Evolutionary conservation across 1,140 invertebrate species (phyloP), one percentile per base, ranked within the genome.

Genomic region (Nasonia vitripennis): DNA sequence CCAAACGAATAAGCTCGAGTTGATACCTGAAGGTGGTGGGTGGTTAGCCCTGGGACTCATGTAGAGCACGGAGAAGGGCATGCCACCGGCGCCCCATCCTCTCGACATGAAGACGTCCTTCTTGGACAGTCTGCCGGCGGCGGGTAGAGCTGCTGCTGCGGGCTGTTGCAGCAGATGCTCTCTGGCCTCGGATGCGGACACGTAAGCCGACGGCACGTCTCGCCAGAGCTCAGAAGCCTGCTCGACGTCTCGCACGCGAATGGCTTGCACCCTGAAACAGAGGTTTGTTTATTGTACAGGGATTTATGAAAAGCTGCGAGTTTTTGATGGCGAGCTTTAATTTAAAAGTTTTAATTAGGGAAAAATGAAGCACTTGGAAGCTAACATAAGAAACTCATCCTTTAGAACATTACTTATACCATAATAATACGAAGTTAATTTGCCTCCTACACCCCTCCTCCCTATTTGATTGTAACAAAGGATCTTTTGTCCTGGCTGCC

Each of bases 51-150:
- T 67, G 11, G 85, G 85, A 48, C 68, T 86, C 85, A 86, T 86
- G 80, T 94, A 94, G 1, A 94, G 90, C 14, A 94, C 92, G 31
- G 92, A 94, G 87, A 94, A 94, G 1, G 94, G 94, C 91, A 94
- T 92, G 34, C 94, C 93, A 27, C 91, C 93, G 17, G 93, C 91
- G 23, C 92, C 91, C 93, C 93, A 94, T 10, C 91, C 91, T 6
- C 90, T 90, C 6, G 92, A 91, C 68, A 86, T 85, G 68, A 92
- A 90, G 48, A 88, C 86, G 83, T 92, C 91, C 55, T 92, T 92
- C 45, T 92, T 93, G 0, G 86, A 81, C 20, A 88, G 75, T 86
- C 84, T 88, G 0, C 27, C 55, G 55, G 55, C 55, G 14, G 4
- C 17, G 55, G 55, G 20, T 17, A 62, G 55, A 62, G 20, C 55